These are phyloP conservation scores for Temnothorax unifasciatus DNA, from an alignment of 2,888 invertebrate species.

Conservation along the genomic window DNA sequence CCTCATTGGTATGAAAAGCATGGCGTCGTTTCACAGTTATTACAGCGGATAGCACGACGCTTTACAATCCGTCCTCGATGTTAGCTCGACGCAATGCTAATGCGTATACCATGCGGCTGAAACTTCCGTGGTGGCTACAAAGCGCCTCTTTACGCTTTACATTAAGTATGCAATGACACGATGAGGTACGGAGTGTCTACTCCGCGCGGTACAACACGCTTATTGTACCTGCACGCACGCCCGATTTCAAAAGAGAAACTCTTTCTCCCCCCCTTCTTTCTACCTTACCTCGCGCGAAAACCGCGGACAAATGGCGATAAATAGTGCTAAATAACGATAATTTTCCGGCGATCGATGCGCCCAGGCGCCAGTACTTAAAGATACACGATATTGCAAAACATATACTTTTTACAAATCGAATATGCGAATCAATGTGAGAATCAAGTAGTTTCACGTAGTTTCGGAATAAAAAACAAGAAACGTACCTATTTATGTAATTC, in stretches of 20 bases:
- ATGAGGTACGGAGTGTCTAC: slow-evolving; percentile 67
- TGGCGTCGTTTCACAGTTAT: slow-evolving; percentile 85
- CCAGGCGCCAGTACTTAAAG: slow-evolving; percentile 35
- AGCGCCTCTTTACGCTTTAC: slow-evolving; percentile 77
- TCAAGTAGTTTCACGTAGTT: not conserved
- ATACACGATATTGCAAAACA: not conserved
- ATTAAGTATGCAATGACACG: slow-evolving; percentile 79
- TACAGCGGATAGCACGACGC: slow-evolving; percentile 83
- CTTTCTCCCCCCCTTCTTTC: slow-evolving; percentile 13
- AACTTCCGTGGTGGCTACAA: slow-evolving; percentile 84
- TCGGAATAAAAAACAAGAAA: not conserved
- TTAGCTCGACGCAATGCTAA: slow-evolving; percentile 85
- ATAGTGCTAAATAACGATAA: slow-evolving; percentile 54
- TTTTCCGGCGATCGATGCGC: slow-evolving; percentile 24
- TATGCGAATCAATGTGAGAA: slow-evolving; percentile 13
- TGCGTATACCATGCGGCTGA: slow-evolving; percentile 78
- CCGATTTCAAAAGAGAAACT: slow-evolving; percentile 59
- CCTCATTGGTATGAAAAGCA: slow-evolving; percentile 83
- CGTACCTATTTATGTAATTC: not conserved
- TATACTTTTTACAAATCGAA: slow-evolving; percentile 15
- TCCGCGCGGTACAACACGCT: slow-evolving; percentile 67
- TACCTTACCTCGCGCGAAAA: slow-evolving; percentile 28
- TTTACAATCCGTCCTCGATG: slow-evolving; percentile 84
- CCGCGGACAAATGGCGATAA: slow-evolving; percentile 35
- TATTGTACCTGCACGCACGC: slow-evolving; percentile 63